Evolutionary conservation across 2,113 vertebrate genomes (phyloP), one percentile per base, ranked within the genome.

Genomic region (Eptesicus fuscus): DNA sequence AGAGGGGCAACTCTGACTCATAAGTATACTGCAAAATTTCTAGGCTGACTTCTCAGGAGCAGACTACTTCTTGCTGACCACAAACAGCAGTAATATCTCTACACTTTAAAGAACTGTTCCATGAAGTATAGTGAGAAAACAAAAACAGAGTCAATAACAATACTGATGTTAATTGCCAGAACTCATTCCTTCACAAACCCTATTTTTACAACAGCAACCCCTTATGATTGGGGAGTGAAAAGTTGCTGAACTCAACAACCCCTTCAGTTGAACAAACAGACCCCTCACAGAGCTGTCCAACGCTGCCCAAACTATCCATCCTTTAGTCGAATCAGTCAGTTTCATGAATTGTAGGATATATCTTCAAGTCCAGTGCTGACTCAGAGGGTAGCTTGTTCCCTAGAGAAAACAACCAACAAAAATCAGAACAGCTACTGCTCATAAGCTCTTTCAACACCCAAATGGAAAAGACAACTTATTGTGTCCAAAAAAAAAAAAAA

Each of bases 351-450:
- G 97, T 97, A 97, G 97, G 95, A 87, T 97, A 96, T 97, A 97
- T 97, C 97, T 97, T 97, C 97, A 97, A 97, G 97, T 97, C 97
- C 97, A 97, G 96, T 86, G 97, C 97, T 97, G 97, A 97, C 97
- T 97, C 97, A 97, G 97, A 96, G 96, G 97, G 97, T 97, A 97
- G 97, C 97, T 97, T 97, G 97, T 96, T 97, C 97, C 97, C 97
- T 97, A 97, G 97, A 97, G 97, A 97, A 97, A 97, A 97, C 97
- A 97, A 97, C 97, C 97, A 97, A 97, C 97, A 97, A 96, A 95
- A 97, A 97, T 97, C 97, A 97, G 97, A 97, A 97, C 95, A 97
- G 97, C 97, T 97, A 97, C 96, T 96, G 97, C 96, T 96, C 92
- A 96, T 96, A 95, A 83, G 97, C 91, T 96, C 96, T 95, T 96